Percentiles rank a stretch among this genome's conserved stretches.
These are phyloP conservation scores for Acridotheres tristis DNA, from an alignment of 2,797 vertebrate genomes.

Conservation along the genomic window DNA sequence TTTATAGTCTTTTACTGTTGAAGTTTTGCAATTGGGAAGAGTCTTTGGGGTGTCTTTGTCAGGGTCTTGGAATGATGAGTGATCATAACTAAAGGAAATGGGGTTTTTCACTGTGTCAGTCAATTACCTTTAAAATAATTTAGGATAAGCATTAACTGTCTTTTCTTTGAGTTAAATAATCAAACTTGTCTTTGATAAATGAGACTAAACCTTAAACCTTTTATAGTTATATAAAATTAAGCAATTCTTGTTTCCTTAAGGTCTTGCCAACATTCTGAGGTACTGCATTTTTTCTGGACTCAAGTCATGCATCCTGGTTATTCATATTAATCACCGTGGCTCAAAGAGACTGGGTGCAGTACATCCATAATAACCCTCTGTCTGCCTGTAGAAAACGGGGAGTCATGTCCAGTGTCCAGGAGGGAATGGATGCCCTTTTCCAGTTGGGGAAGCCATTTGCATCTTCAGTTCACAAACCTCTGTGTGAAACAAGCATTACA, in stretches of 20 bases:
- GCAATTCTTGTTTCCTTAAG: neutral
- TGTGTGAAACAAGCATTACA: neutral
- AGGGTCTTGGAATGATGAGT: neutral
- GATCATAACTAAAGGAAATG: neutral
- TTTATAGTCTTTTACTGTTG: neutral
- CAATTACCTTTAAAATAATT: neutral
- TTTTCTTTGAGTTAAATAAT: neutral
- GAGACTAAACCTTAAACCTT: neutral
- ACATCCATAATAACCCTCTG: neutral
- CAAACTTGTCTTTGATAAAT: neutral
- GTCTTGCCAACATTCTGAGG: constrained; percentile 29
- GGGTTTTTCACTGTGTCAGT: neutral
- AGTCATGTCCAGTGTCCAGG: neutral
- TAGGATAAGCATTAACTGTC: neutral
- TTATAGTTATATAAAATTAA: neutral
- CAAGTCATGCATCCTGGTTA: neutral
- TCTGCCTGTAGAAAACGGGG: neutral
- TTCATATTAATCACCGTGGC: neutral
- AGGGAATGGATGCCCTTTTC: neutral
- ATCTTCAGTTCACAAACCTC: neutral
- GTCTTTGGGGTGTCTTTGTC: neutral
- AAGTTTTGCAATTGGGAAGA: neutral
- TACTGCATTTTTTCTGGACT: constrained; percentile 8
- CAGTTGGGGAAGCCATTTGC: neutral
- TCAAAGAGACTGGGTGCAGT: neutral